Evolutionary conservation across 2,797 vertebrate species (phyloP), one percentile per base, ranked within the genome.

Genomic region (Serranus cabrilla): DNA sequence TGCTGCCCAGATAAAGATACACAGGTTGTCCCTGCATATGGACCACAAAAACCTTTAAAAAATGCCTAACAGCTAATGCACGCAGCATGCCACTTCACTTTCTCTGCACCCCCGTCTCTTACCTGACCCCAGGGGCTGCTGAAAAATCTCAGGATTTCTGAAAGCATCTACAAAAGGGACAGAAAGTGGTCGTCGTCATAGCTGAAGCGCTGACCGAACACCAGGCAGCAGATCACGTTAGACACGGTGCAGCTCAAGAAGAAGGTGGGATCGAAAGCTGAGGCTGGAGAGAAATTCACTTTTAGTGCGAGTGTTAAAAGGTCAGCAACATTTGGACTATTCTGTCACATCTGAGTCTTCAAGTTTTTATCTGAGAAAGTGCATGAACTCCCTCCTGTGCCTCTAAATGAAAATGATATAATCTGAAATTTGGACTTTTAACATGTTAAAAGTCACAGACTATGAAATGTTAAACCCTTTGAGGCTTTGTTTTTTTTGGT

Each of bases 191-290:
- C 50, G 12, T 96, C 93, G 0, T 93, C 61, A 1, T 96, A 95
- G 56, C 76, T 84, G 72, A 95, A 96, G 51, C 93, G 94, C 18
- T 91, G 83, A 1, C 95, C 93, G 14, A 94, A 96, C 59, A 94
- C 87, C 49, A 96, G 56, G 13, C 92, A 93, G 80, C 94, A 93
- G 74, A 95, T 94, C 8, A 96, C 89, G 0, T 95, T 96, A 73
- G 94, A 95, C 31, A 94, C 91, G 0, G 92, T 65, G 54, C 86
- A 87, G 74, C 93, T 90, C 78, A 96, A 3, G 64, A 87, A 79
- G 82, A 50, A 87, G 0, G 71, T 86, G 25, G 92, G 93, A 23
- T 94, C 90, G 42, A 93, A 93, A 10, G 90, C 71, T 8, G 9
- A 7, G 10, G 51, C 93, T 95, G 37, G 2, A 73, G 2, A 52